Evolutionary conservation across 2,888 invertebrate species (phyloP), one percentile per base, ranked within the genome.

Genomic region (Parnassius orleans): DNA sequence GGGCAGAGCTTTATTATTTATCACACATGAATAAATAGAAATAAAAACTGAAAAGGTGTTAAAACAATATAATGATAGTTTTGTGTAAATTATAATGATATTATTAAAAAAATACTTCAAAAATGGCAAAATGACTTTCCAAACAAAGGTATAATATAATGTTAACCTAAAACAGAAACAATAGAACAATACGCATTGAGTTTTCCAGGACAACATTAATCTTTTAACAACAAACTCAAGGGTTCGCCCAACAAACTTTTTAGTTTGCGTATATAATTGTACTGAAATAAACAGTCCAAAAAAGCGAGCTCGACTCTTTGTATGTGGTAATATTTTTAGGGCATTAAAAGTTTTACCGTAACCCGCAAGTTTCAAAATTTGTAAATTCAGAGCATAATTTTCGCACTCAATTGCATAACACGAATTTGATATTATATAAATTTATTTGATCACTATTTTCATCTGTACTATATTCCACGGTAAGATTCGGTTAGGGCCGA

Each of bases 81-180:
- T 10, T 46, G 12, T 46, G n/a, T 19, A 2, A 19, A 19, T 10
- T 46, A 46, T n/a, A 3, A 46, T 12, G 1, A n/a, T 1, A 10
- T 12, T 11, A 46, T 7, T 46, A 5, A 33, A 33, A n/a, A 33
- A 33, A 5, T 48, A 10, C 10, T 48, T 14, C 2, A 48, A 15
- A 9, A 0, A 48, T 14, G 2, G 48, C 9, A 9, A 48, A 43
- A 43, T 43, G 11, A 43, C 15, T 14, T 48, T 48, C 10, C n/a
- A 9, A 15, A 48, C 15, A 48, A 57, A 57, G 41, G 41, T 41
- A 41, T 43, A 51, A 42, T 9, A 57, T 42, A 51, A 24, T 7
- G 50, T 51, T 42, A 42, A 57, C 57, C 48, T 60, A 60, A 41
- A 60, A 53, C 53, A 53, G 59, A 53, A 60, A 60, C 53, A 60